Evolutionary conservation across 1,140 invertebrate species (phyloP), one percentile per base, ranked within the genome.

Genomic region (Tetragonula clypearis): DNA sequence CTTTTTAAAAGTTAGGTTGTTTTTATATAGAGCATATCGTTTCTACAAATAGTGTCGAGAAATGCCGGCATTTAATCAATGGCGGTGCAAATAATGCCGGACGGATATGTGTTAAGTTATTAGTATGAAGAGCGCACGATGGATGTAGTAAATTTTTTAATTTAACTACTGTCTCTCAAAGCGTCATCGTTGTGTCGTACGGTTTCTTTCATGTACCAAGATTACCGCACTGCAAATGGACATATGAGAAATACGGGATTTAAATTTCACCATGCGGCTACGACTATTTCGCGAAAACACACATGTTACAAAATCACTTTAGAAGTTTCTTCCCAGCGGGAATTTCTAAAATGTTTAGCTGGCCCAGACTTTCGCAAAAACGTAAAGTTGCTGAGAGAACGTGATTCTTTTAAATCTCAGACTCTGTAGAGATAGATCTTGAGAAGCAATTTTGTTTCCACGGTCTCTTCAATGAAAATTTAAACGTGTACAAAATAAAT

Each of bases 291-390:
- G 6, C 49, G 26, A 55, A 49, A 74, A 74, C 49, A 74, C n/a
- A 26, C 72, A 26, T 26, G 49, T 74, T 74, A 53, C 72, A 55
- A 55, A 74, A n/a, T 74, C 72, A 55, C 15, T 74, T 26, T 26
- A 55, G 17, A 74, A 74, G 49, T 74, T 55, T 15, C 49, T 26
- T n/a, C 23, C 49, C 30, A 30, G 26, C 15, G 19, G 49, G 19
- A 74, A 74, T 55, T 26, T 55, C 23, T 41, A 73, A 73, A 49
- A 73, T 49, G 23, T 73, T 73, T 73, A 73, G 71, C 9, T 8
- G 11, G 12, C 3, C 14, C n/a, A 6, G n/a, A 19, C 4, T 35
- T 69, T 69, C 19, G 19, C 41, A n/a, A 73, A 26, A 30, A 30
- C 41, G 23, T 11, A 5, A 9, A 15, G 41, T 41, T 41, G 0